These are phyloP conservation scores for Nebria salina DNA, from an alignment of 2,888 invertebrate species.

Conservation along the genomic window DNA sequence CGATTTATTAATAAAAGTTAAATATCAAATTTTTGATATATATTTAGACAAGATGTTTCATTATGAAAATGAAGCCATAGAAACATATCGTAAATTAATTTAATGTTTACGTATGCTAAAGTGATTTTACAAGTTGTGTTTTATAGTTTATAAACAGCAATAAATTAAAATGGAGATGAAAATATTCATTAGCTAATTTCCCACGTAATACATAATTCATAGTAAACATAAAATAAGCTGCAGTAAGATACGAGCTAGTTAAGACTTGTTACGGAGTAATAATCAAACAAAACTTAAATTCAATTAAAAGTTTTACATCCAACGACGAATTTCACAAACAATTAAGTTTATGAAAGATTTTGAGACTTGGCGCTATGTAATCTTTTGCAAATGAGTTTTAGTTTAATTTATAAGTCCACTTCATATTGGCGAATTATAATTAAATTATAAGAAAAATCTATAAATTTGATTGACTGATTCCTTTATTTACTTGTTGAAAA, in stretches of 20 bases:
- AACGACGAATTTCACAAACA: conserved; percentile 33
- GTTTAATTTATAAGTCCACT: not conserved
- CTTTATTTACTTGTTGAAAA: not conserved
- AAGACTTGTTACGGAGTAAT: conserved; percentile 30
- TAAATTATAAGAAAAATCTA: not conserved
- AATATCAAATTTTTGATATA: too few relatives aligned
- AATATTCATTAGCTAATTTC: conserved; percentile 17
- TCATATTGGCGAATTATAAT: not conserved
- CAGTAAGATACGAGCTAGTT: conserved; percentile 25
- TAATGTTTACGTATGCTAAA: not conserved
- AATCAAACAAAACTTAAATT: conserved; percentile 42
- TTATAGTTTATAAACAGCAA: not conserved
- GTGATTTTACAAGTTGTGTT: not conserved
- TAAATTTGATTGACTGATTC: not conserved
- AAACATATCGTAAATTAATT: too few relatives aligned
- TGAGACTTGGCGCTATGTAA: conserved; percentile 7
- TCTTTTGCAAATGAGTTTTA: conserved; percentile 11
- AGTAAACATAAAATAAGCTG: not conserved
- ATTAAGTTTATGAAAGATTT: conserved; percentile 23
- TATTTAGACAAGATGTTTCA: too few relatives aligned
- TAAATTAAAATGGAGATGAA: not conserved
- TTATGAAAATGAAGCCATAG: too few relatives aligned
- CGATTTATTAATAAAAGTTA: too few relatives aligned
- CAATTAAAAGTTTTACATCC: conserved; percentile 34
- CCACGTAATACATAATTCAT: conserved; percentile 1